Evolutionary conservation across 23 tunicate genomes (phyloP).

Genomic region (Oikopleura albicans): DNA sequence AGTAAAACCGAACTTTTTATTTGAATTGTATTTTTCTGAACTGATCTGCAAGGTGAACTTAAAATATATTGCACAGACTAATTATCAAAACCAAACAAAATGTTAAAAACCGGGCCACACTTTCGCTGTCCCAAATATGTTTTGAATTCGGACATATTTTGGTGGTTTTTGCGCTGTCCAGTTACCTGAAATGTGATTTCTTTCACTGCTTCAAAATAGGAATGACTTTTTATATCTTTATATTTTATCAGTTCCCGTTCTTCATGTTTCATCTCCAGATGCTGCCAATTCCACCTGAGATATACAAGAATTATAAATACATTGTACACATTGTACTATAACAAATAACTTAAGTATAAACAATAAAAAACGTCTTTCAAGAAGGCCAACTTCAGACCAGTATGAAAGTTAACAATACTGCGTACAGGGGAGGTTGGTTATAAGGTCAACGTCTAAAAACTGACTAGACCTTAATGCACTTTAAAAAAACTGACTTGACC

Average conservation of each 20-base stretch:
- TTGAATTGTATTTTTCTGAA: no score
- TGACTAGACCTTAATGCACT: no score
- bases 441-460: no score
- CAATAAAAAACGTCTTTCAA: no score
- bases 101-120: constrained; percentile 24
- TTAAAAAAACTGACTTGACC: no score
- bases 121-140: constrained; percentile 24
- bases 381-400: no score
- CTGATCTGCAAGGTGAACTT: background rate
- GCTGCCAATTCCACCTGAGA: constrained; percentile 34
- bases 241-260: background rate
- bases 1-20: no score
- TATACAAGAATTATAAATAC: no score
- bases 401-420: no score
- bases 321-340: no score
- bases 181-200: constrained; percentile 37
- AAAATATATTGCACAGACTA: background rate
- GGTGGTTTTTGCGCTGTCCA: constrained; percentile 41
- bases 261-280: constrained; percentile 35
- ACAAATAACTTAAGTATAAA: no score
- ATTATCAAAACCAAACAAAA: constrained; percentile 29
- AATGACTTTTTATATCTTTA: background rate
- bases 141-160: constrained; percentile 39
- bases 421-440: no score
- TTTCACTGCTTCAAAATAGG: constrained; percentile 22